These are phyloP conservation scores for Sus cebifrons DNA, from an alignment of 2,797 vertebrate species.

Conservation along the genomic window DNA sequence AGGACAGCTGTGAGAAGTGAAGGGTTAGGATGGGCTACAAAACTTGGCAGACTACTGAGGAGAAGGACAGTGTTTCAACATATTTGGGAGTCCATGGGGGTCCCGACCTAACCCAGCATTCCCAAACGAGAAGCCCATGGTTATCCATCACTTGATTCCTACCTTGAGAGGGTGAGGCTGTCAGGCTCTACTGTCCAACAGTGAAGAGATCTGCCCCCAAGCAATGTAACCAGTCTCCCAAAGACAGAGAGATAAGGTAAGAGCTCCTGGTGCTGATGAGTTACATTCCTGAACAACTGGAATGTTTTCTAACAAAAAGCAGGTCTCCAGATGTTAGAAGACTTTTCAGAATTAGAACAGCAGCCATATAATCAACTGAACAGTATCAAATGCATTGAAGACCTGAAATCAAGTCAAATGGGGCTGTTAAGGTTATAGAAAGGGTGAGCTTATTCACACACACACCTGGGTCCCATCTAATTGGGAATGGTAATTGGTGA, in stretches of 20 bases:
- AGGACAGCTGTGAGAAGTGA: neutral
- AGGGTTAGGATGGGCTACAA: neutral
- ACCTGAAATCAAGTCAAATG: constrained; percentile 65
- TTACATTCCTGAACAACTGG: constrained; percentile 31
- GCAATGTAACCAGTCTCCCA: constrained; percentile 28
- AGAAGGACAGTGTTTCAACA: neutral
- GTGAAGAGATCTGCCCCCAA: neutral
- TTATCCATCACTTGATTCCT: neutral
- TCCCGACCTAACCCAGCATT: neutral
- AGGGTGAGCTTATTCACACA: constrained; percentile 74
- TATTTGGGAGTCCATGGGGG: neutral
- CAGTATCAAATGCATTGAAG: constrained; percentile 16
- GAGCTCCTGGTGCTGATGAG: neutral
- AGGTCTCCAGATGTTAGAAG: constrained; percentile 55
- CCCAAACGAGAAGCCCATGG: neutral
- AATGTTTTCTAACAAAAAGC: constrained; percentile 66
- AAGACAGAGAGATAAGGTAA: constrained; percentile 65
- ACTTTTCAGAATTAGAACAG: constrained; percentile 3
- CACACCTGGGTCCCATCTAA: constrained; percentile 71
- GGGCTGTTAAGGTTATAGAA: constrained; percentile 15
- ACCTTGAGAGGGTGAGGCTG: constrained; percentile 52
- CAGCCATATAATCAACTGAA: constrained; percentile 31
- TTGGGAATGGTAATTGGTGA: constrained; percentile 74
- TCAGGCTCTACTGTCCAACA: neutral
- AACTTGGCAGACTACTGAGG: neutral